phyloP scores from a whole-genome alignment of 1,140 invertebrate genomes.

The Rhyacophila brunnea region DNA sequence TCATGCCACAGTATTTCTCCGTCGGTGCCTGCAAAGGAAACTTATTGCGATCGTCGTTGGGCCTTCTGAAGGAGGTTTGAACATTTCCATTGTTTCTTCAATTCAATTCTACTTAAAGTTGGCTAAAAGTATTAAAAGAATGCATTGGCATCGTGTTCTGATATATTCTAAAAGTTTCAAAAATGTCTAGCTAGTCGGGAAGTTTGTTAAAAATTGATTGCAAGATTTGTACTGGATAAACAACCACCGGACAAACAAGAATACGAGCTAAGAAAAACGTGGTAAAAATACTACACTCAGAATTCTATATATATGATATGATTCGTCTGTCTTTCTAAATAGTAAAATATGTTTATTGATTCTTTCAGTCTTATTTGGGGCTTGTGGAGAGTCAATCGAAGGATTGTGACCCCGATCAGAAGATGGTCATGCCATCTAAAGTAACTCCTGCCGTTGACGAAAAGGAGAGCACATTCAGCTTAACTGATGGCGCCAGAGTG shows the following conservation, averaged over 20 bases:
- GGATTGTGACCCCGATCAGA: background rate
- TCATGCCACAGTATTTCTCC: constrained; percentile 64
- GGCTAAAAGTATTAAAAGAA: no score
- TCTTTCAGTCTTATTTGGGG: background rate
- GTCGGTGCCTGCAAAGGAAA: constrained; percentile 60
- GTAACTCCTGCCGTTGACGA: background rate
- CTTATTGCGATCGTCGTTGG: constrained; percentile 17
- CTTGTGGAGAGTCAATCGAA: background rate
- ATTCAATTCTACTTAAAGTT: background rate
- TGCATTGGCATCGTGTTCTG: no score
- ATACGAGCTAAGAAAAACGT: no score
- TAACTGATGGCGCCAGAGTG: background rate
- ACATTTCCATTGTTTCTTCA: background rate
- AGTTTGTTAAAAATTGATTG: no score
- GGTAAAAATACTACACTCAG: background rate
- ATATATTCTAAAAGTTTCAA: no score
- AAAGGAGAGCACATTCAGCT: background rate
- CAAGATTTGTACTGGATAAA: no score
- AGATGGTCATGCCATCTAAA: no score
- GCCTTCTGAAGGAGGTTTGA: constrained; percentile 21
- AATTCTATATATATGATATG: no score
- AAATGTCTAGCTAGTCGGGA: no score
- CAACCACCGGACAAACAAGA: no score
- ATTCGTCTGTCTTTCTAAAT: no score
- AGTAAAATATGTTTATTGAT: no score